A percentile compares a stretch with the other conserved stretches of the same genome.
These are phyloP conservation scores for Neotoxoptera formosana DNA, from an alignment of 1,140 invertebrate genomes.

Conservation along the genomic window DNA sequence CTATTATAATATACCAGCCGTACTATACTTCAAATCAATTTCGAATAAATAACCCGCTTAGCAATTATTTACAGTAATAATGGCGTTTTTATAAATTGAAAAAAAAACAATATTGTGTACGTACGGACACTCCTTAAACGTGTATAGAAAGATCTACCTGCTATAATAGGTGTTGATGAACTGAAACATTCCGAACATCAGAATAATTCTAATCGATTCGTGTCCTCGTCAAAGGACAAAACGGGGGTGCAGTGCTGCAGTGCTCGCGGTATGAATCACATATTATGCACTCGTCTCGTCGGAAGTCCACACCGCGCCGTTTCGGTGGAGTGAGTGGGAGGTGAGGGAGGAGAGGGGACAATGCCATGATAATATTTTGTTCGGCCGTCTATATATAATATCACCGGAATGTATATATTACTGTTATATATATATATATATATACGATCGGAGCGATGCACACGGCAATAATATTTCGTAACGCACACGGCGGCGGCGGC, in stretches of 20 bases:
- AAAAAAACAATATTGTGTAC: not conserved
- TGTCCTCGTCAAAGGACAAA: not conserved
- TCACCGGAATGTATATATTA: not conserved
- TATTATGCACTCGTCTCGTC: too few species aligned
- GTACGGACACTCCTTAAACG: not conserved
- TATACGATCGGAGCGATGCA: not conserved
- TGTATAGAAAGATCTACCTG: not conserved
- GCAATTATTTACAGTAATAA: not conserved
- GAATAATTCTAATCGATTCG: not conserved
- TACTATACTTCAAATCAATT: not conserved
- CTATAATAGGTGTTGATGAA: fast-evolving
- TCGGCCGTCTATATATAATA: too few species aligned
- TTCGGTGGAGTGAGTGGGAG: not conserved
- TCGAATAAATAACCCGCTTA: not conserved
- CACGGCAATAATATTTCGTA: not conserved
- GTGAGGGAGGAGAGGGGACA: too few species aligned
- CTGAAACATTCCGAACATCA: not conserved
- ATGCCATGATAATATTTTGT: not conserved
- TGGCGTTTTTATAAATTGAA: not conserved
- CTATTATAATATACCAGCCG: too few species aligned
- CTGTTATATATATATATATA: not conserved
- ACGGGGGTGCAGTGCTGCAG: not conserved
- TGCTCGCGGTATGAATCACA: too few species aligned
- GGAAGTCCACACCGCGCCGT: not conserved
- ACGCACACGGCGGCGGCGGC: not conserved